Conservation (phyloP, 2,113 vertebrate genomes). For the Anhinga rufa region DNA sequence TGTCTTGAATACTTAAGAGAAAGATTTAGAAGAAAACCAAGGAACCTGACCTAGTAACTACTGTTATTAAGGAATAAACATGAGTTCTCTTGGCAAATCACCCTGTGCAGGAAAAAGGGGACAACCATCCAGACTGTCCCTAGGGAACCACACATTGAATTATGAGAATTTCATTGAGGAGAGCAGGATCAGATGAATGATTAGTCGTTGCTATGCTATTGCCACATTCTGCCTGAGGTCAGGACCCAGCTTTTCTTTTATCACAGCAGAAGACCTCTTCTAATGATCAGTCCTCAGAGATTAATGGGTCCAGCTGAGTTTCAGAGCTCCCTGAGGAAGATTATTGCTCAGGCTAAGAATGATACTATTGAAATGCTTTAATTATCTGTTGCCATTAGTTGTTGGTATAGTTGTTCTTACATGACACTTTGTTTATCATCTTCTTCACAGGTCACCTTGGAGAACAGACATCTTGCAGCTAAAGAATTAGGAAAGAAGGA, state of each 20-base stretch:
- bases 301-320: neutral
- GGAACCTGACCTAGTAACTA: neutral
- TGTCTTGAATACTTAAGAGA: neutral
- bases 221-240: neutral
- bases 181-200: neutral
- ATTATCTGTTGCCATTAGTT: neutral
- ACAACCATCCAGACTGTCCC: neutral
- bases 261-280: neutral
- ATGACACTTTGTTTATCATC: neutral
- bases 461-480: neutral
- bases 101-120: neutral
- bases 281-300: slow-evolving; percentile 7
- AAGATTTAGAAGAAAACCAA: neutral
- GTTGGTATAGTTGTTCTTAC: neutral
- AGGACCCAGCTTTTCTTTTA: neutral
- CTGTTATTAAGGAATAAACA: neutral
- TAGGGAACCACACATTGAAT: neutral
- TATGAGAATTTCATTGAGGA: neutral
- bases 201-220: neutral
- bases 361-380: neutral
- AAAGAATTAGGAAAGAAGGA: neutral
- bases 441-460: neutral
- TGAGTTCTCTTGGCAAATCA: neutral
- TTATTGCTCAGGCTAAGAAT: neutral
- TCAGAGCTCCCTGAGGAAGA: neutral